Percentiles rank a stretch among this genome's conserved stretches.
Evolutionary conservation across 2,113 vertebrate species (phyloP).

Genomic region (Tragelaphus scriptus): DNA sequence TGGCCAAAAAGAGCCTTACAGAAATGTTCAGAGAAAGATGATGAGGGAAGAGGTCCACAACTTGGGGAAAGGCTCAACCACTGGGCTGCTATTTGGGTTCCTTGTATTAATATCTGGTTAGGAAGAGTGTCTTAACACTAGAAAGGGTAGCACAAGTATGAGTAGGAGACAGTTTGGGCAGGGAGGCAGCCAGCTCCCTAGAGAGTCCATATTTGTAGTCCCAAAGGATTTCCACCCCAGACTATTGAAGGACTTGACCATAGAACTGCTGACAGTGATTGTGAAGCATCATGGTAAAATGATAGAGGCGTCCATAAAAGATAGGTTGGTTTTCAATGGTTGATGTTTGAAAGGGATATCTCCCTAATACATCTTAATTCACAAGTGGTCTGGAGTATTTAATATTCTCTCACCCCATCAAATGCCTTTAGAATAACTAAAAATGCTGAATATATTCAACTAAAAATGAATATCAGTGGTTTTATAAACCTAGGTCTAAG

Average conservation of each 20-base stretch:
- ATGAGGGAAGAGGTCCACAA: neutral
- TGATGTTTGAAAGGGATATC: neutral
- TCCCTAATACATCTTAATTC: neutral
- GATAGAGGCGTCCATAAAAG: neutral
- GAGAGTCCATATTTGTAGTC: neutral
- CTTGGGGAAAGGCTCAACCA: neutral
- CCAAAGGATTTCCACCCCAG: neutral
- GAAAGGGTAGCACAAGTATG: neutral
- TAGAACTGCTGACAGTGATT: neutral
- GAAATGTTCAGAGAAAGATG: neutral
- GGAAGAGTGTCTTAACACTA: neutral
- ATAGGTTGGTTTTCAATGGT: neutral
- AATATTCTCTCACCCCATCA: neutral
- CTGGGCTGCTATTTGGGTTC: neutral
- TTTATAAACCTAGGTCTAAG: neutral
- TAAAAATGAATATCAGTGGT: neutral
- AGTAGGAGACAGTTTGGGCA: neutral
- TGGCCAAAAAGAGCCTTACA: neutral
- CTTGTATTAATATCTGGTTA: neutral
- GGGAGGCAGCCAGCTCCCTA: neutral
- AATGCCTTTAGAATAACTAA: neutral
- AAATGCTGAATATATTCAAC: neutral
- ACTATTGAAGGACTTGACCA: neutral
- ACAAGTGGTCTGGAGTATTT: neutral
- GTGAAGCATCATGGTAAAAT: neutral